Percentiles rank a stretch among this genome's conserved stretches.
phyloP scores from a whole-genome alignment of 2,113 vertebrate species.

The Mirza zaza region DNA sequence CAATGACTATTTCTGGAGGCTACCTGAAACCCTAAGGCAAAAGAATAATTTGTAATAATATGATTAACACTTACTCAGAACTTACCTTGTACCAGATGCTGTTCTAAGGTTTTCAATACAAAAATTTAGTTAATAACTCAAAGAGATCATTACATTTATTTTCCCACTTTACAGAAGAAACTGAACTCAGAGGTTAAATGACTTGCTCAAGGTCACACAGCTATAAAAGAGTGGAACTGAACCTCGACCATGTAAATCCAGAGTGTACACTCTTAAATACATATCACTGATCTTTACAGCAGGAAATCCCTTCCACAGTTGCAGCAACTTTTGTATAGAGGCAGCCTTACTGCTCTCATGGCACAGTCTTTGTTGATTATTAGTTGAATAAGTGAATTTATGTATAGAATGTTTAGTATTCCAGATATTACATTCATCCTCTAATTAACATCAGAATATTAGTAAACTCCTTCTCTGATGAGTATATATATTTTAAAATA shows the following conservation, averaged over 20 bases:
- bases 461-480: neutral
- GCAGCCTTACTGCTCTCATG: neutral
- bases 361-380: too few species aligned
- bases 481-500: neutral
- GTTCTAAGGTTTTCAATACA: neutral
- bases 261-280: too few species aligned
- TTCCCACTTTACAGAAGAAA: neutral
- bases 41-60: neutral
- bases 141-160: neutral
- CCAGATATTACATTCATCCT: neutral
- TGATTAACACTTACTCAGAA: neutral
- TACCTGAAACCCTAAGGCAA: neutral
- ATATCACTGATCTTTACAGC: neutral
- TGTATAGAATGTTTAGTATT: neutral
- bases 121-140: neutral
- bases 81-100: neutral
- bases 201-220: neutral
- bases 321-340: neutral
- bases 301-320: neutral
- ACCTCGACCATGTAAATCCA: neutral
- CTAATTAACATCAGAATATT: neutral
- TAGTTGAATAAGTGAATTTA: neutral
- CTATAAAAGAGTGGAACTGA: neutral
- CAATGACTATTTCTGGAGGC: neutral
- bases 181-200: neutral